Conservation (phyloP, 2,113 vertebrate genomes). For the Silurus meridionalis region DNA sequence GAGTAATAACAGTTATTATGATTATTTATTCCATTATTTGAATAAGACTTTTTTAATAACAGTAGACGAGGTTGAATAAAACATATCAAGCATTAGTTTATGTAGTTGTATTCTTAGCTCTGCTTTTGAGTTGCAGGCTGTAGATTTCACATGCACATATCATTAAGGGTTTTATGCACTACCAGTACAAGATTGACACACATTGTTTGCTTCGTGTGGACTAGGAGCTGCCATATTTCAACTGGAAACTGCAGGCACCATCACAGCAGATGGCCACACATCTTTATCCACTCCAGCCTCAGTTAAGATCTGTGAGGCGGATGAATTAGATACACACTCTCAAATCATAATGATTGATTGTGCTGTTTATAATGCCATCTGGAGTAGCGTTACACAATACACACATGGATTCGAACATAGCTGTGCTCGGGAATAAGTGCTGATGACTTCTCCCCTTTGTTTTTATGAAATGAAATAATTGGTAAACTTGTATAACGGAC, state of each 20-base stretch:
- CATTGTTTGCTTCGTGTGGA: not conserved
- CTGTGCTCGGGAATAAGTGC: not conserved
- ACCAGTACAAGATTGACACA: not conserved
- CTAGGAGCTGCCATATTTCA: not conserved
- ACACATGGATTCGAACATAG: not conserved
- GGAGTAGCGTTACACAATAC: conserved; percentile 7
- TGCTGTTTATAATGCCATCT: conserved; percentile 20
- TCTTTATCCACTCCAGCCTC: conserved; percentile 23
- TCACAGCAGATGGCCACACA: conserved; percentile 36
- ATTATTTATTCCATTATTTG: not conserved
- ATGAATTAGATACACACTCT: conserved; percentile 10
- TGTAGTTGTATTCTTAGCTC: not conserved
- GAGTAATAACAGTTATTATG: not conserved
- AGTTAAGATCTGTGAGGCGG: conserved; percentile 24
- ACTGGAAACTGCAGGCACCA: not conserved
- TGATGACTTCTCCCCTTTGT: not conserved
- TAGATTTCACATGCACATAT: not conserved
- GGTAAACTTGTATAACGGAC: not conserved
- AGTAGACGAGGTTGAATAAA: not conserved
- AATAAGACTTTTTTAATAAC: not conserved
- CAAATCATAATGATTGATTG: conserved; percentile 31
- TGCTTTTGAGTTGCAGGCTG: not conserved
- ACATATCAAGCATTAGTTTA: not conserved
- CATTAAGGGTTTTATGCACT: not conserved
- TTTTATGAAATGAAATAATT: not conserved